These are phyloP conservation scores for Pissodes strobi DNA, from an alignment of 1,140 invertebrate species.

Conservation along the genomic window DNA sequence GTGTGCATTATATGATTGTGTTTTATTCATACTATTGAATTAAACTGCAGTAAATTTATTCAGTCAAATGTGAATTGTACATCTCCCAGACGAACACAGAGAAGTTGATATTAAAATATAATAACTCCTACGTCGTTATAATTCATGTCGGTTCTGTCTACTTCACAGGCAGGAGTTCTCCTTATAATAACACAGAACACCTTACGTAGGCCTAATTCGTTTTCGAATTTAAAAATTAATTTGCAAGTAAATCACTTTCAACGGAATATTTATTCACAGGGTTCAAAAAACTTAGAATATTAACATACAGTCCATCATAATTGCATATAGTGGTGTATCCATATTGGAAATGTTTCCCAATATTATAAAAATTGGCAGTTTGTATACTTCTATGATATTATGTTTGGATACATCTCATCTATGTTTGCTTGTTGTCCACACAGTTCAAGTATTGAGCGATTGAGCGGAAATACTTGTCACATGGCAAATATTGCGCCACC, in stretches of 20 bases:
- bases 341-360: too few relatives aligned
- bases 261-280: conserved; percentile 7
- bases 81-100: conserved; percentile 40
- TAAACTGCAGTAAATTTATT: conserved; percentile 48
- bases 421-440: too few relatives aligned
- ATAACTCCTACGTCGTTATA: conserved; percentile 47
- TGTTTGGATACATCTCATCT: too few relatives aligned
- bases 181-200: conserved; percentile 28
- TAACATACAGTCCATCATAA: background rate
- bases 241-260: conserved; percentile 32
- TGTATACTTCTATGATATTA: too few relatives aligned
- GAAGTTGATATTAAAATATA: conserved; percentile 51
- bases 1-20: conserved; percentile 26
- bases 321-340: background rate
- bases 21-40: conserved; percentile 44
- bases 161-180: conserved; percentile 21
- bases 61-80: conserved; percentile 42
- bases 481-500: too few relatives aligned
- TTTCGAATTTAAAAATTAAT: conserved; percentile 36
- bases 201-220: conserved; percentile 33
- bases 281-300: conserved; percentile 8
- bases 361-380: too few relatives aligned
- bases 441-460: too few relatives aligned
- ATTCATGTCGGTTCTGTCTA: conserved; percentile 31
- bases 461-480: too few relatives aligned